Evolutionary conservation across 1,140 invertebrate species (phyloP).

Genomic region (Drosophila ironensis): DNA sequence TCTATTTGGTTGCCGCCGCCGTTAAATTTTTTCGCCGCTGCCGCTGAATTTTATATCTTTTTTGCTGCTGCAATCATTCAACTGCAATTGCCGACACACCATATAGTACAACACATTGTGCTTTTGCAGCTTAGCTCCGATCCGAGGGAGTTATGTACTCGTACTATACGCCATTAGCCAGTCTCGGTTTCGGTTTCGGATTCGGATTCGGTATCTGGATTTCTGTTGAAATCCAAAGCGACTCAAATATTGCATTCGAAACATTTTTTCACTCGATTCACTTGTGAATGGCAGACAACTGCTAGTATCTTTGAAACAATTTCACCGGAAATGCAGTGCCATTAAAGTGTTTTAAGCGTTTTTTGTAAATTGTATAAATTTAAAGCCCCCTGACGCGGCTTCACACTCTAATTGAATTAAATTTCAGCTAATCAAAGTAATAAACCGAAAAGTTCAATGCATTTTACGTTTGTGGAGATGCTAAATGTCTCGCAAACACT

Average conservation of each 20-base stretch:
- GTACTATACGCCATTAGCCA: conserved; percentile 5
- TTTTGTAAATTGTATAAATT: too few relatives aligned
- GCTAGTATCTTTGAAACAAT: conserved; percentile 7
- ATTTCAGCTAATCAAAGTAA: too few relatives aligned
- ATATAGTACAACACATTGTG: conserved; percentile 7
- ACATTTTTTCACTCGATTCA: conserved; percentile 13
- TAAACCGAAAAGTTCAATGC: too few relatives aligned
- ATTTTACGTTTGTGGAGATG: too few relatives aligned
- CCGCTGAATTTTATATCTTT: background rate
- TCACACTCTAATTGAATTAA: too few relatives aligned
- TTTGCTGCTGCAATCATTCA: conserved; percentile 1
- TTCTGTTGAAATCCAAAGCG: conserved; percentile 32
- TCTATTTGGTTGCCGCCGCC: background rate
- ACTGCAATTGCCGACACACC: conserved; percentile 11
- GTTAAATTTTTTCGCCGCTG: background rate
- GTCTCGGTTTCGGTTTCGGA: conserved; percentile 14
- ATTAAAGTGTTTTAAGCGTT: too few relatives aligned
- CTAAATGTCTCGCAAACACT: too few relatives aligned
- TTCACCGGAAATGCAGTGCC: conserved; percentile 5
- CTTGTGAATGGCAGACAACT: conserved; percentile 8
- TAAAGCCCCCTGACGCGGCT: too few relatives aligned
- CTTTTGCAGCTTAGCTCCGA: background rate
- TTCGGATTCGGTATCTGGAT: background rate
- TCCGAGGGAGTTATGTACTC: conserved; percentile 13
- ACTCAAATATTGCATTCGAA: conserved; percentile 19